Conservation (phyloP, 2,113 vertebrate species). For the Hylia prasina region DNA sequence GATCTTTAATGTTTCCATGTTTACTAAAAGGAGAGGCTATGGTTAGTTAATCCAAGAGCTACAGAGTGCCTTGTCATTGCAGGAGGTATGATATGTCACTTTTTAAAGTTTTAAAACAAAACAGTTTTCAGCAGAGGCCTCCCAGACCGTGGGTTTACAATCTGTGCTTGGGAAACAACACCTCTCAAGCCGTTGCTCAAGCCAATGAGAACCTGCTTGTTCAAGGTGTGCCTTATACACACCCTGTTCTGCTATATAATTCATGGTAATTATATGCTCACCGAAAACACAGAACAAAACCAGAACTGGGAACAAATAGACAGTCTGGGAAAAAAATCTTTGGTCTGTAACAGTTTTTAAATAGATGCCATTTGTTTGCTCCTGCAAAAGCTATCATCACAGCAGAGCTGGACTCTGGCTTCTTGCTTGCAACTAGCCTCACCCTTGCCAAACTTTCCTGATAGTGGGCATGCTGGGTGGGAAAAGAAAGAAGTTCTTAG, state of each 20-base stretch:
- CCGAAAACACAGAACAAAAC: slow-evolving; percentile 44
- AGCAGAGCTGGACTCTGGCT: neutral
- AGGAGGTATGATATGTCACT: neutral
- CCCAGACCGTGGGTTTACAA: neutral
- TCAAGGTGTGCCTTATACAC: slow-evolving; percentile 59
- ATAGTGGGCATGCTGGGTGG: neutral
- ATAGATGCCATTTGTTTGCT: neutral
- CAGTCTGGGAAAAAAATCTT: neutral
- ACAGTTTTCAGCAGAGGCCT: neutral
- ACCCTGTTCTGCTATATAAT: slow-evolving; percentile 68
- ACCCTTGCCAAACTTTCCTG: neutral
- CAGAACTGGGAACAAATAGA: slow-evolving; percentile 46
- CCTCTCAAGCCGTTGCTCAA: slow-evolving; percentile 43
- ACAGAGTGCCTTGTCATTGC: neutral
- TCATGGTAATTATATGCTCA: slow-evolving; percentile 57
- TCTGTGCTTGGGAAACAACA: slow-evolving; percentile 35
- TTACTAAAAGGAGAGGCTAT: neutral
- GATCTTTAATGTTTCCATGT: neutral
- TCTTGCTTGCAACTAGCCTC: neutral
- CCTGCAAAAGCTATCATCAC: neutral
- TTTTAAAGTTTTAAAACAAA: neutral
- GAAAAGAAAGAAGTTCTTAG: neutral
- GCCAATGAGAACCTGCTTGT: slow-evolving; percentile 63
- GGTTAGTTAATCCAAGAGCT: neutral
- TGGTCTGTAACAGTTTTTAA: neutral